Base-by-base conservation (phyloP, 2,113 vertebrate genomes). In the Microcebus lehilahytsara region DNA sequence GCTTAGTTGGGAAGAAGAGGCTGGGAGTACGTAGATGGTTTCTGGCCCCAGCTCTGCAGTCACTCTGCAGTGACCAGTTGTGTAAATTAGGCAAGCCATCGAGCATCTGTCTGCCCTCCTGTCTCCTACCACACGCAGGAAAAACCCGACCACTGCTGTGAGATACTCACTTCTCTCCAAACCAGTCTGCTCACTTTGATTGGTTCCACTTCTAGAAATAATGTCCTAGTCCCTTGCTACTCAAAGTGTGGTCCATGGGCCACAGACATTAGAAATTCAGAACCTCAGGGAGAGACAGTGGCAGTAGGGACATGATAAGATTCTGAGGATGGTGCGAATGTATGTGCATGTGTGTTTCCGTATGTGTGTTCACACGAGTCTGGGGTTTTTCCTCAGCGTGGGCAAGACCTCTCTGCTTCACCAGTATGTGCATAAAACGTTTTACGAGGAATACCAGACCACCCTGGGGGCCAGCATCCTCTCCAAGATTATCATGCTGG, bases 401-500 rank as follows among this genome's bases (percentile, higher is more conserved):
- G 99, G 99, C 66, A 99, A 99, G 97, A 99, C 99, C 62, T 99
- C 99, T 11, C 99, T 99, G 56, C 98, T 99, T 86, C 98, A 99
- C 96, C 99, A 98, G 32, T 99, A 99, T 89, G 98, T 99, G 92
- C 99, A 99, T 96, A 99, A 99, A 92, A 99, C 84, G 0, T 99
- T 99, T 67, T 98, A 97, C 0, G 98, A 99, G 49, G 99, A 99
- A 58, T 99, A 99, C 13, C 98, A 98, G 93, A 99, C 98, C 89
- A 99, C 99, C 0, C 97, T 99, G 97, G 99, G 99, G 0, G 99
- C 99, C 97, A 99, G 98, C 97, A 98, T 99, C 97, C 98, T 99
- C 25, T 98, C 98, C 88, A 99, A 99, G 95, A 96, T 98, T 37
- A 94, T 99, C 0, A 74, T 72, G 0, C 93, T 99, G 94, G 98